phyloP scores from a whole-genome alignment of 2,113 vertebrate genomes.

The Fulmarus glacialis region DNA sequence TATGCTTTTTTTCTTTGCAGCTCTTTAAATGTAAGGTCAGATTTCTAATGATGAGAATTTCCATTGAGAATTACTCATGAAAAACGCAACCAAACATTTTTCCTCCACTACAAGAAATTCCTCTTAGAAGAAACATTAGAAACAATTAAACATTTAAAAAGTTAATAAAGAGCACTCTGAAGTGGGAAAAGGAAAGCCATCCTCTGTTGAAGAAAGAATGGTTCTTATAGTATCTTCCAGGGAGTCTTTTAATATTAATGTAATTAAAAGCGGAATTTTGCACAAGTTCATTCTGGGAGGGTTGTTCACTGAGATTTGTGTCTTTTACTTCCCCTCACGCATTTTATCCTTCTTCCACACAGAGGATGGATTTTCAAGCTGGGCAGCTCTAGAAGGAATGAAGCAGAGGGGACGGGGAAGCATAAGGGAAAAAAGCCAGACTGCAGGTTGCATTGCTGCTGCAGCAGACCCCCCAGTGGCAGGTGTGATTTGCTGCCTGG shows the following conservation, averaged over 20 bases:
- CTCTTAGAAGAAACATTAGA: constrained; percentile 5
- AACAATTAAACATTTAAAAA: constrained; percentile 19
- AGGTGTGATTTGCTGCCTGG: background rate
- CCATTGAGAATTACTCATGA: constrained; percentile 41
- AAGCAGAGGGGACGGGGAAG: background rate
- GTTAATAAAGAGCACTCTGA: constrained; percentile 12
- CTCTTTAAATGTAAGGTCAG: constrained; percentile 24
- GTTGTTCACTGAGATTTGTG: background rate
- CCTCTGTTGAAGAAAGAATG: background rate
- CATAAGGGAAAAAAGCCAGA: background rate
- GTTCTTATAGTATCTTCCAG: background rate
- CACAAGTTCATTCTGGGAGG: background rate
- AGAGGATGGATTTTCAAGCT: background rate
- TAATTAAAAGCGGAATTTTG: background rate
- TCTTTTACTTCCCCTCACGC: background rate
- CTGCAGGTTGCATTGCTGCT: background rate
- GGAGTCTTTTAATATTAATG: constrained; percentile 1
- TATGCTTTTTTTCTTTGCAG: background rate
- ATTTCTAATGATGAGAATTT: constrained; percentile 28
- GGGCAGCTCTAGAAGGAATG: background rate
- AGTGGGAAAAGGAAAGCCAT: background rate
- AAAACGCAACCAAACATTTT: background rate
- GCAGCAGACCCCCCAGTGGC: background rate
- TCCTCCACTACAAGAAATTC: background rate
- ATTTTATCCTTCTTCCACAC: background rate